These are phyloP conservation scores for Polylopha cassiicola DNA, from an alignment of 2,888 invertebrate species.

Conservation along the genomic window DNA sequence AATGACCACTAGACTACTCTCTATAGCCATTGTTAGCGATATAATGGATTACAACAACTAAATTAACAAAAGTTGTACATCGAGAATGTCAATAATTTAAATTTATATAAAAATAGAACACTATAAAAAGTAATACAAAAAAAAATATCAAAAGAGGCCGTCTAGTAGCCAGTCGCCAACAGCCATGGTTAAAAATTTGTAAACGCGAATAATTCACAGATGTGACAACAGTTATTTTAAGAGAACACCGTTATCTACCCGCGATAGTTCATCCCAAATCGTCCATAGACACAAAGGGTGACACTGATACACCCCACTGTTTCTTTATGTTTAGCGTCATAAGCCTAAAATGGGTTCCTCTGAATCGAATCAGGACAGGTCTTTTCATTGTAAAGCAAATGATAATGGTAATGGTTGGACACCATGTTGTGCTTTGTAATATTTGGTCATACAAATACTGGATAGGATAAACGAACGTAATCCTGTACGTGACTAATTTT, in stretches of 20 bases:
- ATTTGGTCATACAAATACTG: constrained; percentile 23
- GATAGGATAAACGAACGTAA: constrained; percentile 26
- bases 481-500: constrained; percentile 21
- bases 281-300: constrained; percentile 47
- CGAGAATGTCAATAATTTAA: too few species aligned
- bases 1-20: too few species aligned
- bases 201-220: too few species aligned
- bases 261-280: constrained; percentile 8
- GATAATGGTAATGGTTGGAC: constrained; percentile 67
- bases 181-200: too few species aligned
- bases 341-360: constrained; percentile 59
- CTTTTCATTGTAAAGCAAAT: constrained; percentile 69
- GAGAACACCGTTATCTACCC: constrained; percentile 15
- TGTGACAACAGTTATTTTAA: constrained; percentile 11
- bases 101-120: too few species aligned
- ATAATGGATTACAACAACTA: too few species aligned
- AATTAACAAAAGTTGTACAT: too few species aligned
- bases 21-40: too few species aligned
- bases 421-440: constrained; percentile 62
- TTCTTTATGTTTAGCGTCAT: constrained; percentile 71
- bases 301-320: constrained; percentile 69
- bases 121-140: too few species aligned
- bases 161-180: too few species aligned
- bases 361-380: constrained; percentile 57
- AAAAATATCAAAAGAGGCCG: too few species aligned